Base-by-base conservation (phyloP, 2,888 invertebrate genomes). In the Euzophera pinguis region DNA sequence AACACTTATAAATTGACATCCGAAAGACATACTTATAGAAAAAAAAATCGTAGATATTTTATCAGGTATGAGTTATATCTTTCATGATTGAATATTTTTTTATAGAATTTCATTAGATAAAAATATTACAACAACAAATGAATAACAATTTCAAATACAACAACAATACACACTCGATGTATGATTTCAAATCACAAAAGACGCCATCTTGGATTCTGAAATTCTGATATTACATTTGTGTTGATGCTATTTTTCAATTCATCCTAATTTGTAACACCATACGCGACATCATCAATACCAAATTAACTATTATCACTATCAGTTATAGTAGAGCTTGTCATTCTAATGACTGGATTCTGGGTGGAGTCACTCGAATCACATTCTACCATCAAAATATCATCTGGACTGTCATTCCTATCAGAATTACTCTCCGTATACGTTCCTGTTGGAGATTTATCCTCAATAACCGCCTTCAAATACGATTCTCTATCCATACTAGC, bases 401-500 rank as follows among this genome's bases (percentile, higher is more conserved):
- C 90, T 0, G 90, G 90, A 53, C 78, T 89, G 0, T 90, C 90
- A 34, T 89, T 89, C 35, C 88, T 77, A 16, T 89, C 90, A 0
- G 90, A 90, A 58, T 85, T 88, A 53, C 89, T 90, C 54, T 88
- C 90, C 0, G 90, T 89, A 47, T 89, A 90, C 0, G 90, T 90
- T 0, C 82, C 89, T 0, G 85, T 83, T 0, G 90, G 90, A 0
- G 89, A 89, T 52, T 89, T 89, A 35, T 90, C 90, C 52, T 90
- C 90, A 0, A 90, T 89, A 1, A 90, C 90, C 0, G 90, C 90
- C 60, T 89, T 89, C 0, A 90, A 60, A 47, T 90, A 90, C 0
- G 88, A 88, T 53, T 90, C 90, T 3, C 89, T 65, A 13, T 90
- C 90, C 78, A 82, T 74, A 3, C 83, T 81, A 4, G 75, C 80